A percentile compares a stretch with the other conserved stretches of the same genome.
phyloP scores from a whole-genome alignment of 2,888 invertebrate genomes.

The Caenorhabditis sp. region DNA sequence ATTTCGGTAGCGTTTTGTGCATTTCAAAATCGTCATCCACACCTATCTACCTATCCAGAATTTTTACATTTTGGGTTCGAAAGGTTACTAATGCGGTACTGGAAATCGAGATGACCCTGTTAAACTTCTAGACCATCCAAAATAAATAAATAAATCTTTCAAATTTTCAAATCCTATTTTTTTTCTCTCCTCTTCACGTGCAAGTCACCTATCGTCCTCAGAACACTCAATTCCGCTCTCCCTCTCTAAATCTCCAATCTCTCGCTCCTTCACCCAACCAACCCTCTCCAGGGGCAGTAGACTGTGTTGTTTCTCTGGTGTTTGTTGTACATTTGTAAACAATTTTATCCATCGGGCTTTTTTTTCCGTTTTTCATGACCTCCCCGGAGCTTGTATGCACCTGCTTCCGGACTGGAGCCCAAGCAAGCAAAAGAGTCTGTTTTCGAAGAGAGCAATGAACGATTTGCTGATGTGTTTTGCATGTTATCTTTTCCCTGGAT shows the following conservation, averaged over 20 bases:
- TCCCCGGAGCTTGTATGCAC: neutral
- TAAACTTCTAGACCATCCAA: neutral
- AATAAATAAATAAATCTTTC: too few species aligned
- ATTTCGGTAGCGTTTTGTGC: too few species aligned
- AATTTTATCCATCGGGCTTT: slow-evolving; percentile 5
- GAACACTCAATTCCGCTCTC: slow-evolving; percentile 37
- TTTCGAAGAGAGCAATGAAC: slow-evolving; percentile 30
- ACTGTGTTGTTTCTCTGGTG: slow-evolving; percentile 45
- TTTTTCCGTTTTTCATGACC: slow-evolving; percentile 12
- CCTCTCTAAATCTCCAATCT: slow-evolving; percentile 5
- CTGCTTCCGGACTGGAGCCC: too few species aligned
- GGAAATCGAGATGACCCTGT: too few species aligned
- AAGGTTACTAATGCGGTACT: too few species aligned
- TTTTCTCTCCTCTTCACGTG: slow-evolving; percentile 40
- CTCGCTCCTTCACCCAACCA: slow-evolving; percentile 1
- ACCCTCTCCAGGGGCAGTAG: slow-evolving; percentile 1
- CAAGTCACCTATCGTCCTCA: slow-evolving; percentile 39
- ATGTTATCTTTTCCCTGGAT: slow-evolving; percentile 12
- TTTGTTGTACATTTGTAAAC: slow-evolving; percentile 43
- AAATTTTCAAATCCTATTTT: too few species aligned
- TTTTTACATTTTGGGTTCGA: too few species aligned
- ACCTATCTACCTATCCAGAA: too few species aligned
- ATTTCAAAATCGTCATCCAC: too few species aligned
- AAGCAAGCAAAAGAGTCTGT: neutral
- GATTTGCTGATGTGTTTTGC: neutral